Base-by-base conservation (phyloP, 1,140 invertebrate species). In the Brachionus calyciflorus region DNA sequence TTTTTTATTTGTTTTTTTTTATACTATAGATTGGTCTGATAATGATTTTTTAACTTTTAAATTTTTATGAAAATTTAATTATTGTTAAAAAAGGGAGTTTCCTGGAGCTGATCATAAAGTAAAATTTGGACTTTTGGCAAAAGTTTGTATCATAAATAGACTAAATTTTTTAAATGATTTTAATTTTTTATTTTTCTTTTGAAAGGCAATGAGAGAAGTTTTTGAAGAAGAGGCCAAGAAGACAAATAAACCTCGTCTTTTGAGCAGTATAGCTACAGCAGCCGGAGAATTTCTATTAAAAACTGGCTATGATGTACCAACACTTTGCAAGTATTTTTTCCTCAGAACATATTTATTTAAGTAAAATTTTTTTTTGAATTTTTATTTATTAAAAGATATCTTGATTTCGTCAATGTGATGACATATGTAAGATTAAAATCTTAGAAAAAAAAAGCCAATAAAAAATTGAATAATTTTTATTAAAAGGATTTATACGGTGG, bases 161-260 rank as follows among this genome's bases (percentile, higher is more conserved):
- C n/a, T n/a, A n/a, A n/a, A n/a, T n/a, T n/a, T n/a, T n/a, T n/a
- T n/a, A n/a, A n/a, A n/a, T n/a, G n/a, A n/a, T n/a, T n/a, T n/a
- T n/a, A n/a, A n/a, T n/a, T n/a, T n/a, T n/a, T n/a, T n/a, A n/a
- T n/a, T n/a, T n/a, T n/a, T n/a, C n/a, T n/a, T n/a, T n/a, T n/a
- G n/a, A 9, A 77, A 83, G 70, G 92, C 94, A 82, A 81, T 96
- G 0, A 90, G 89, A 48, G 87, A 86, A 28, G 89, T 89, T 4
- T 91, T 95, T 69, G 88, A 78, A n/a, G 76, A 77, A 17, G 81
- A 83, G 86, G 79, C 90, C 89, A 51, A 80, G 49, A 44, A 75
- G 63, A 77, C 78, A 10, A 78, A 78, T 12, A 82, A 79, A 49
- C 14, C 81, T 80, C 53, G 83, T 82, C 51, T 88, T 81, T 48